phyloP scores from a whole-genome alignment of 2,888 invertebrate species.

The Drosophila paucipuncta region DNA sequence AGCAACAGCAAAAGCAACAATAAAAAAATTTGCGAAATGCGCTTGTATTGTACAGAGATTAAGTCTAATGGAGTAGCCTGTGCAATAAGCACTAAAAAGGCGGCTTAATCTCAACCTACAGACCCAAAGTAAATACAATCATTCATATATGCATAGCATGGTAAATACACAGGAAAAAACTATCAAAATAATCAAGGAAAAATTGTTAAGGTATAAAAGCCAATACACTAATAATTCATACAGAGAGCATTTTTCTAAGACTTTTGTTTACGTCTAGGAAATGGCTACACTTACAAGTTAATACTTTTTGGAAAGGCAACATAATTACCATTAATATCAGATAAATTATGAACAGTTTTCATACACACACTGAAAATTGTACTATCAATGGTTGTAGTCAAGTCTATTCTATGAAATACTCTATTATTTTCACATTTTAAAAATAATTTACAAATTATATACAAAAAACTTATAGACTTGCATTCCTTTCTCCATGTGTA shows the following conservation, averaged over 20 bases:
- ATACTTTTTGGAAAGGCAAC: background rate
- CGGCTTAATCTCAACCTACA: slow-evolving; percentile 29
- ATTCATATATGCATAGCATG: background rate
- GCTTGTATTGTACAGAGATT: slow-evolving; percentile 53
- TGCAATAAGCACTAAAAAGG: slow-evolving; percentile 50
- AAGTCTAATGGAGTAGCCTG: slow-evolving; percentile 60
- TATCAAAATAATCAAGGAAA: background rate
- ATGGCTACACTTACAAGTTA: background rate
- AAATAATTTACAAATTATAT: background rate
- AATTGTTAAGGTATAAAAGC: background rate
- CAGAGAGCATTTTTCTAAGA: background rate
- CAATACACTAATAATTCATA: background rate
- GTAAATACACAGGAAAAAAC: slow-evolving; percentile 11
- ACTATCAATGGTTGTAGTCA: background rate
- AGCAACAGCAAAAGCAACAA: slow-evolving; percentile 3
- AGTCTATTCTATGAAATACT: background rate
- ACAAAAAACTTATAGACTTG: background rate
- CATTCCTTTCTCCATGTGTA: background rate
- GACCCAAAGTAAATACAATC: background rate
- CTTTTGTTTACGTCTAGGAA: background rate
- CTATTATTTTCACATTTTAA: background rate
- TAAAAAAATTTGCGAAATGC: slow-evolving; percentile 4
- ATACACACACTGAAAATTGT: background rate
- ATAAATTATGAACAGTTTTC: background rate
- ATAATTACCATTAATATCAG: background rate